Evolutionary conservation across 64 coral and sea anemone genomes (phyloP), one percentile per base, ranked within the genome.

Genomic region (Montipora cactus): DNA sequence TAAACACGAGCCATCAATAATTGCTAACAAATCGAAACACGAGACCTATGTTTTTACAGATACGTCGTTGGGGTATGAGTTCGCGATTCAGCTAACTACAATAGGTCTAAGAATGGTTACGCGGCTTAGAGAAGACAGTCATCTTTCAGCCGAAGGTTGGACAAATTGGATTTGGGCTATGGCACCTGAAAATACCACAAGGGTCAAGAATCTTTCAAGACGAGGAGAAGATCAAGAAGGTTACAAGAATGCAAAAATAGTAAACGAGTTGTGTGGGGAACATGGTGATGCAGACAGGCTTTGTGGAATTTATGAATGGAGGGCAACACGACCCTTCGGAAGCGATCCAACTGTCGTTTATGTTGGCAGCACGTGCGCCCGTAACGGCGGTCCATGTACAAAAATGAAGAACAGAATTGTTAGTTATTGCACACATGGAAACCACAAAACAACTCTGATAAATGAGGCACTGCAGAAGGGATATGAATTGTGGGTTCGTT

Each of bases 241-340:
- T 16, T 67, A 16, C 81, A 23, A 13, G 22, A 62, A 53, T 2
- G 1, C 0, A 59, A 66, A 59, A 16, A 84, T 67, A 66, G 46
- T 5, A 51, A 2, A 28, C 1, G 3, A 19, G n/a, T 68, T 84
- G 11, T 3, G 28, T 64, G 22, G 16, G 16, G 3, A 15, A 12
- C 8, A 66, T 55, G 61, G 7, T 15, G 61, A 13, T 66, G 61
- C n/a, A 20, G 49, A 0, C 48, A 47, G 78, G 55, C 53, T 21
- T 19, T 84, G 59, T 84, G 83, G 83, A 72, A 87, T 87, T n/a
- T 87, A 87, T 44, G 64, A 87, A 87, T 87, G 83, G 83, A 57
- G 7, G 18, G 83, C 83, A 16, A 28, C 25, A 9, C 22, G 81
- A 67, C 11, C 21, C 16, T 53, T 53, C 19, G 59, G n/a, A 55